A percentile compares a stretch with the other conserved stretches of the same genome.
phyloP scores from a whole-genome alignment of 2,888 invertebrate species.

The Hypolimnas misippus region DNA sequence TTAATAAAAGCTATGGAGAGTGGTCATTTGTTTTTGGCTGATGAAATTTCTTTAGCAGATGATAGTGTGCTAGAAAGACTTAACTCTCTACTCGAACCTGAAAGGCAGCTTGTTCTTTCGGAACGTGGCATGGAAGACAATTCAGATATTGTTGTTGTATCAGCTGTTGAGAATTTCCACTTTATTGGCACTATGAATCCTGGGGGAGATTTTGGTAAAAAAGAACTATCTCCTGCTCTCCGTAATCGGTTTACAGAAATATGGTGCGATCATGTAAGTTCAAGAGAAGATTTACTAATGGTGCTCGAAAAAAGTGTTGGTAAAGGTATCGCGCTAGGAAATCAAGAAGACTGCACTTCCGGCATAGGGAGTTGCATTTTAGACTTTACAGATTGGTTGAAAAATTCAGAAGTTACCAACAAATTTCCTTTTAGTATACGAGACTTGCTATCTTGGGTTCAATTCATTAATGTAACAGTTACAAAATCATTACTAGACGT shows the following conservation, averaged over 20 bases:
- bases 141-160: constrained; percentile 84
- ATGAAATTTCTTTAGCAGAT: constrained; percentile 99
- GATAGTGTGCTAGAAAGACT: constrained; percentile 98
- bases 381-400: constrained; percentile 92
- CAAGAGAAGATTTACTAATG: constrained; percentile 88
- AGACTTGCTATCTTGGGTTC: constrained; percentile 96
- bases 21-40: constrained; percentile 96
- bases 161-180: constrained; percentile 91
- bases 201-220: constrained; percentile 99
- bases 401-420: constrained; percentile 87
- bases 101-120: constrained; percentile 93
- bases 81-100: constrained; percentile 97
- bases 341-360: constrained; percentile 79
- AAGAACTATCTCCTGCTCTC: constrained; percentile 98
- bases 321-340: constrained; percentile 78
- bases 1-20: constrained; percentile 94
- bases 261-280: constrained; percentile 94
- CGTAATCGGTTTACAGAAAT: constrained; percentile 99
- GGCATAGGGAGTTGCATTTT: constrained; percentile 89
- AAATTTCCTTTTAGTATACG: constrained; percentile 94
- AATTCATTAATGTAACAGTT: constrained; percentile 90
- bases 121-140: constrained; percentile 91
- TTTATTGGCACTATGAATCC: constrained; percentile 99
- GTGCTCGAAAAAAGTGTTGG: constrained; percentile 93
- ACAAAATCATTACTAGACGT: constrained; percentile 71